Percentiles rank a stretch among this genome's conserved stretches.
Conservation (phyloP, 1,140 invertebrate species). For the Megathymus violae region DNA sequence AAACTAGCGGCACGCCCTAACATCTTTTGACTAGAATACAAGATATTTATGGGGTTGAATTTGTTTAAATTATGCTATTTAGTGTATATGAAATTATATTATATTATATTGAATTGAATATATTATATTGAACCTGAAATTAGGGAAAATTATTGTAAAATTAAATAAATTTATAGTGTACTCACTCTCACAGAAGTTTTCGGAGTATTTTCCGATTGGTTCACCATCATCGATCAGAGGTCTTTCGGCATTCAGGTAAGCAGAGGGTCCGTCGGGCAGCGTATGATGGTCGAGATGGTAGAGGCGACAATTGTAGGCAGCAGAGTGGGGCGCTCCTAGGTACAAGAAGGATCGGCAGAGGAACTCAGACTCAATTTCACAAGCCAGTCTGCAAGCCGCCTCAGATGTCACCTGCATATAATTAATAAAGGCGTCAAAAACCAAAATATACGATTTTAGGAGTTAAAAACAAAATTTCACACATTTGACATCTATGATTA, state of each 20-base stretch:
- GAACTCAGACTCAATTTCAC: conserved; percentile 96
- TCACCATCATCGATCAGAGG: conserved; percentile 96
- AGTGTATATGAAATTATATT: no score
- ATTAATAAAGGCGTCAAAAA: conserved; percentile 8
- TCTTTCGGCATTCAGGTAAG: conserved; percentile 93
- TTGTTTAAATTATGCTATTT: no score
- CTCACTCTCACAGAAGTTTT: conserved; percentile 93
- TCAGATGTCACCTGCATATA: conserved; percentile 88
- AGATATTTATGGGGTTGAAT: no score
- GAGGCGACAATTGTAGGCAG: conserved; percentile 94
- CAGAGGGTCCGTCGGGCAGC: conserved; percentile 94
- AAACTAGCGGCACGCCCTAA: no score
- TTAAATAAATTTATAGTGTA: conserved; percentile 44
- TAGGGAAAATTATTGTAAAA: no score
- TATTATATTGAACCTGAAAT: no score
- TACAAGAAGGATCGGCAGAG: conserved; percentile 95
- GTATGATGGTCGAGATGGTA: conserved; percentile 97
- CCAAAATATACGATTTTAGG: no score
- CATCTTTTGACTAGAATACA: no score
- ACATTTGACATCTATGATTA: no score
- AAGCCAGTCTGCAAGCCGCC: conserved; percentile 93
- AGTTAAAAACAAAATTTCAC: no score
- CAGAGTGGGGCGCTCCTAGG: conserved; percentile 89
- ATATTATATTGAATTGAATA: no score
- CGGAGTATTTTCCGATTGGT: conserved; percentile 93